Evolutionary conservation across 2,113 vertebrate genomes (phyloP).

Genomic region (Melanerpes formicivorus): DNA sequence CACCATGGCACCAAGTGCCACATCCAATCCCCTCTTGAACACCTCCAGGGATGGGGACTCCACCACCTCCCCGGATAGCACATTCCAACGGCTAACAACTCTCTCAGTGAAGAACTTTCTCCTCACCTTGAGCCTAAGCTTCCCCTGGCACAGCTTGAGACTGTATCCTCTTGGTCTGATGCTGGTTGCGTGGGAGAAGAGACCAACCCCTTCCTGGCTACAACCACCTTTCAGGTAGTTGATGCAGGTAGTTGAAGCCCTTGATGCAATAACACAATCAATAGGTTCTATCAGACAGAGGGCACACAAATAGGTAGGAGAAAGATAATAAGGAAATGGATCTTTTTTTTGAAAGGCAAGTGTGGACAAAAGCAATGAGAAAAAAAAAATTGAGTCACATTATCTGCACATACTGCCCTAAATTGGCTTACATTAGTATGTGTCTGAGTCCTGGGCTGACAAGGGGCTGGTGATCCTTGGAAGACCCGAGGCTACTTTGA

Average conservation of each 20-base stretch:
- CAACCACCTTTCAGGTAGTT: too few species aligned
- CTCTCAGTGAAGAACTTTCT: too few species aligned
- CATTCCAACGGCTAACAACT: too few species aligned
- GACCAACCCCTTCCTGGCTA: too few species aligned
- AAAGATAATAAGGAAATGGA: background rate
- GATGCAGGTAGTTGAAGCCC: background rate
- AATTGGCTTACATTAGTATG: background rate
- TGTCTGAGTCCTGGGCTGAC: background rate
- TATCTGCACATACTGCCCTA: background rate
- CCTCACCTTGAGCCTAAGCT: too few species aligned
- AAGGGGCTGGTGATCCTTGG: constrained; percentile 25
- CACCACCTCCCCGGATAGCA: too few species aligned
- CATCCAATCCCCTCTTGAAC: too few species aligned
- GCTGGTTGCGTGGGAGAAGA: too few species aligned
- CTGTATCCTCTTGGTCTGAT: too few species aligned
- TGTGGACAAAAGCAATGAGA: background rate
- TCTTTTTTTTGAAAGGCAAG: background rate
- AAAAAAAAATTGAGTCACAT: background rate
- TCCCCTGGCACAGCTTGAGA: too few species aligned
- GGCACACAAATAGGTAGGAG: background rate
- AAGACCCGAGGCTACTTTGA: background rate
- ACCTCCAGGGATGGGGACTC: too few species aligned
- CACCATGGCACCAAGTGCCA: too few species aligned
- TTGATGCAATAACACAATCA: background rate
- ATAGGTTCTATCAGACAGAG: background rate